Conservation (phyloP, 2,888 invertebrate species). For the Archips xylosteana region DNA sequence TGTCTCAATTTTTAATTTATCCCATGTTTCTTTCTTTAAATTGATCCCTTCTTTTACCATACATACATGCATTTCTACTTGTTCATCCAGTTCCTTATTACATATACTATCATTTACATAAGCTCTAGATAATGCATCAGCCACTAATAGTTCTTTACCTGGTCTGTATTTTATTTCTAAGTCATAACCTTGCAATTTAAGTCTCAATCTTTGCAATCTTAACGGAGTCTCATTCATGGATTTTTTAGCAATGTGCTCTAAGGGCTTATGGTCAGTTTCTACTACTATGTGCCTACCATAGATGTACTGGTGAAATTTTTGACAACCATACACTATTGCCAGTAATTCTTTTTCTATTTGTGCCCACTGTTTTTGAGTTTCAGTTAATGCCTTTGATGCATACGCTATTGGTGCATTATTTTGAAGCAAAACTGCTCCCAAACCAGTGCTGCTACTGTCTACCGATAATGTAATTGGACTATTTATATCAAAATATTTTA, state of each 20-base stretch:
- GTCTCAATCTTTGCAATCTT: slow-evolving; percentile 43
- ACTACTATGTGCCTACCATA: slow-evolving; percentile 43
- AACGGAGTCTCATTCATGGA: slow-evolving; percentile 39
- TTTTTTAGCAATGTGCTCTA: slow-evolving; percentile 44
- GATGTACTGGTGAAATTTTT: slow-evolving; percentile 45
- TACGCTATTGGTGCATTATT: slow-evolving; percentile 40
- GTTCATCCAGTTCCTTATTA: slow-evolving; percentile 33
- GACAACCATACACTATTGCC: slow-evolving; percentile 44
- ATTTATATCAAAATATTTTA: slow-evolving; percentile 30
- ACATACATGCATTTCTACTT: slow-evolving; percentile 38
- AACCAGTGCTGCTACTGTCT: slow-evolving; percentile 32
- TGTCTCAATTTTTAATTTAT: slow-evolving; percentile 31
- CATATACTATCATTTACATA: slow-evolving; percentile 39
- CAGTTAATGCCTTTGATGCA: slow-evolving; percentile 43
- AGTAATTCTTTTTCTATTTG: slow-evolving; percentile 47
- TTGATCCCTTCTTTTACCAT: slow-evolving; percentile 24
- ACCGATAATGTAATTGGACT: slow-evolving; percentile 29
- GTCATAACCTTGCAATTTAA: slow-evolving; percentile 43
- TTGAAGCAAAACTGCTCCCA: slow-evolving; percentile 40
- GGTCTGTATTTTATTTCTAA: slow-evolving; percentile 42
- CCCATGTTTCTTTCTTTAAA: slow-evolving; percentile 31
- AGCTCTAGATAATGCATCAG: slow-evolving; percentile 40
- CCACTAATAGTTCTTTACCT: slow-evolving; percentile 44
- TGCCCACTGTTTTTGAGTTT: slow-evolving; percentile 40
- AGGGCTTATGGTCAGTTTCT: slow-evolving; percentile 47